Evolutionary conservation across 2,113 vertebrate species (phyloP), one percentile per base, ranked within the genome.

Genomic region (Cephalopterus ornatus): DNA sequence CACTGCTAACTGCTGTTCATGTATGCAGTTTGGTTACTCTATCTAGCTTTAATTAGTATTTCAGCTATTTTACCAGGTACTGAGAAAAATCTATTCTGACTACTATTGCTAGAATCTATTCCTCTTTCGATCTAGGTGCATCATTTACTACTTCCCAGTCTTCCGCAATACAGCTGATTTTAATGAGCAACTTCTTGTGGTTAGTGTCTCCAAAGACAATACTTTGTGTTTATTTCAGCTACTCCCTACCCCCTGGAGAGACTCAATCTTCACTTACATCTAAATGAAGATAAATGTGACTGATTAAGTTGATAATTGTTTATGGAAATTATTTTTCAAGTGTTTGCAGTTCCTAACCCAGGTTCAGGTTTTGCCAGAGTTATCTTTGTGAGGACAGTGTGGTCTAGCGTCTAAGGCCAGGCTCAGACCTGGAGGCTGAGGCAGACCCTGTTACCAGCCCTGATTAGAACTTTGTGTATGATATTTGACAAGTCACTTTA

Each of bases 201-300:
- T 75, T 92, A 65, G 58, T 53, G 62, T 70, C 85, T 83, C 81
- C 4, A 11, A 95, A 93, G 84, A 93, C 87, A 94, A 70, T 66
- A 33, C 66, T 91, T 78, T 72, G 19, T 92, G 92, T 93, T 94
- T 94, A 89, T 88, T 92, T 89, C 81, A 92, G 77, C 71, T 93
- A 46, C 82, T 92, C 66, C 26, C 24, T 72, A 42, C 28, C 41
- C 74, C 46, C 85, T 68, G 28, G 61, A 89, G 95, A 92, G 83
- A 65, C 16, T 85, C 89, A 85, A 87, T 91, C 87, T 91, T 95
- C 77, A 42, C 53, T 95, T 87, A 82, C 20, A 72, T 79, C 66
- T 88, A 82, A 88, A 93, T 68, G 56, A 95, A 85, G 83, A 93
- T 58, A 85, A 95, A 85, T 89, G 59, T 76, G 65, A 81, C 65